Percentiles rank a stretch among this genome's conserved stretches.
These are phyloP conservation scores for Leptinotarsa peninsularis DNA, from an alignment of 2,888 invertebrate species.

Conservation along the genomic window DNA sequence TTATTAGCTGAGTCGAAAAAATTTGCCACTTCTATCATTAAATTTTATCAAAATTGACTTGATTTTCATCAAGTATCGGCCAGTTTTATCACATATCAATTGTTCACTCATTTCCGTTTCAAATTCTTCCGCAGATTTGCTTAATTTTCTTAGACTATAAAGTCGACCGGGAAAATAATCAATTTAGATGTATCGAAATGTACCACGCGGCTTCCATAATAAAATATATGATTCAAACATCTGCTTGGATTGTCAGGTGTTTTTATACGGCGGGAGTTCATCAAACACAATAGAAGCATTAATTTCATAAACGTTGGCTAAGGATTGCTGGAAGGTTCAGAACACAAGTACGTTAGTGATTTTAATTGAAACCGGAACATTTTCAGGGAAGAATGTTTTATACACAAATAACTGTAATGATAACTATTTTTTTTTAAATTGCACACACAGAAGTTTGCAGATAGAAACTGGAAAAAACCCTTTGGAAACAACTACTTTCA, in stretches of 20 bases:
- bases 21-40: neutral
- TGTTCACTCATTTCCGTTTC: neutral
- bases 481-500: no score
- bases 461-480: no score
- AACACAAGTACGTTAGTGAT: no score
- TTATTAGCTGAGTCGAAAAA: no score
- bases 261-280: constrained; percentile 10
- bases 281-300: constrained; percentile 11
- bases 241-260: constrained; percentile 20
- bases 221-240: constrained; percentile 15
- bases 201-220: constrained; percentile 16
- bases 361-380: no score
- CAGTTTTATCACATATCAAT: neutral
- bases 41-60: no score
- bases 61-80: neutral
- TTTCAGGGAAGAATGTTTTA: no score
- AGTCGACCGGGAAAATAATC: constrained; percentile 1
- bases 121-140: neutral
- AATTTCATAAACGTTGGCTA: neutral
- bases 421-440: no score
- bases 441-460: no score
- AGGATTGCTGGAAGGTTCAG: neutral
- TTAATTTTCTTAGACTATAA: neutral
- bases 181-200: constrained; percentile 14
- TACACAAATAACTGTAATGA: no score